These are phyloP conservation scores for Peromyscus californicus DNA, from an alignment of 2,113 vertebrate species.

Conservation along the genomic window DNA sequence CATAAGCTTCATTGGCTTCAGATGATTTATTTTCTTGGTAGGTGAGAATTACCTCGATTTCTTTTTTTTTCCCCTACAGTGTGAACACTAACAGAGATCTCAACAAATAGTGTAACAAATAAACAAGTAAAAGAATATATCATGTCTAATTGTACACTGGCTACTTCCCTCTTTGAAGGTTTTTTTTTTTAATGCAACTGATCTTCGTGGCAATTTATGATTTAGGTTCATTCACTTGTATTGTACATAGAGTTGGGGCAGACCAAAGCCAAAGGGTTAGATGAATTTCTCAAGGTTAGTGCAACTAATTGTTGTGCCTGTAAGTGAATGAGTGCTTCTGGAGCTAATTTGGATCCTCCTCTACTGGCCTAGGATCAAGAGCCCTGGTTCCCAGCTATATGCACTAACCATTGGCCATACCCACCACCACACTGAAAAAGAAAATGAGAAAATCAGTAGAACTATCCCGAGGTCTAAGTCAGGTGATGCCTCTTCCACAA, in stretches of 20 bases:
- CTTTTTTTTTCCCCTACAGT: not conserved
- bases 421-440: not conserved
- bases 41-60: not conserved
- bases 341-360: not conserved
- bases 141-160: not conserved
- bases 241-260: not conserved
- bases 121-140: not conserved
- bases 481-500: accelerated
- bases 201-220: not conserved
- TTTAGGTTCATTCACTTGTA: not conserved
- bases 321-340: not conserved
- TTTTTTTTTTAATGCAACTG: not conserved
- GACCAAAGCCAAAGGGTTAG: not conserved
- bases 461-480: accelerated
- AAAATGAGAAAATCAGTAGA: not conserved
- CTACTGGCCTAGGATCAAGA: not conserved
- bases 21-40: not conserved
- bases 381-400: accelerated
- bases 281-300: not conserved
- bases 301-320: not conserved
- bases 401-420: not conserved
- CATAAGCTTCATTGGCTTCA: not conserved
- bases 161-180: not conserved
- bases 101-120: not conserved
- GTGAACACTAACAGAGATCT: not conserved